phyloP scores from a whole-genome alignment of 37 sponge, comb jelly and placozoan species.

The Agelas oroides region DNA sequence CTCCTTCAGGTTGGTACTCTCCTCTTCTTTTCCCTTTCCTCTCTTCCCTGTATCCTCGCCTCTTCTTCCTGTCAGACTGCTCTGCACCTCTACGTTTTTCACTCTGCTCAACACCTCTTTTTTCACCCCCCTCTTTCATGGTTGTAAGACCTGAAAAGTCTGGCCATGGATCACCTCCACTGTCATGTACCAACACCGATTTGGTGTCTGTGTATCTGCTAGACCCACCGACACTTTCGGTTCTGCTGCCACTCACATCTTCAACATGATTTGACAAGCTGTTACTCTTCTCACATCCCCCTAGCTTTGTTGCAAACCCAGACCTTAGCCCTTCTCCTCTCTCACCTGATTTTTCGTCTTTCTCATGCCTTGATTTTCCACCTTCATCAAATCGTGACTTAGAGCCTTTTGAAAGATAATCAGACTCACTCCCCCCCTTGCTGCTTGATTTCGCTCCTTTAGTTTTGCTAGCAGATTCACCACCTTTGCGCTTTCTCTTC shows the following conservation, averaged over 20 bases:
- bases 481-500: slow-evolving; percentile 28
- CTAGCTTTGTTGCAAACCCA: too few relatives aligned
- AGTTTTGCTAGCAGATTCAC: neutral
- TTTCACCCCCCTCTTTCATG: too few relatives aligned
- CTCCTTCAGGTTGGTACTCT: neutral
- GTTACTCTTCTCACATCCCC: too few relatives aligned
- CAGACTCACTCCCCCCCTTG: neutral
- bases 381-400: neutral
- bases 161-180: too few relatives aligned
- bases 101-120: too few relatives aligned
- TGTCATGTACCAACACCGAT: too few relatives aligned
- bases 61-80: neutral
- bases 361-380: neutral
- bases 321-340: neutral
- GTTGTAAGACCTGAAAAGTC: too few relatives aligned
- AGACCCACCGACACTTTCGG: too few relatives aligned
- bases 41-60: slow-evolving; percentile 1
- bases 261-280: too few relatives aligned
- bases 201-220: too few relatives aligned
- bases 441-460: neutral
- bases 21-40: neutral
- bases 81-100: neutral
- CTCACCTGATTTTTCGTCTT: neutral
- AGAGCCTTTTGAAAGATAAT: neutral
- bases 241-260: too few relatives aligned